phyloP scores from a whole-genome alignment of 2,797 vertebrate species.

The Ibycter americanus region DNA sequence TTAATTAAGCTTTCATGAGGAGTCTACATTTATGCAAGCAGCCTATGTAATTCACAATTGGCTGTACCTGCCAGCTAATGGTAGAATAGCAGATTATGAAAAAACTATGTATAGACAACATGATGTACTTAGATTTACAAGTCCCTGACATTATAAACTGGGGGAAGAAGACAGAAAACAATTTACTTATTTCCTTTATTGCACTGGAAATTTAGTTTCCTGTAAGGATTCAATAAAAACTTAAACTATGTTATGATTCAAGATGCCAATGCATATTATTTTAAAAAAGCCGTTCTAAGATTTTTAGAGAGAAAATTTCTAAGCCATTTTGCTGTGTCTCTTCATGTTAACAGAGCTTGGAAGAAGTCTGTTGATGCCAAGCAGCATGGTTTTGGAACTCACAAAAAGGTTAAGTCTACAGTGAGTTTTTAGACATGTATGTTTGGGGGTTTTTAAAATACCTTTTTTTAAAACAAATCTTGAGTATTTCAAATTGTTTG shows the following conservation, averaged over 20 bases:
- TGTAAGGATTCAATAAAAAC: not conserved
- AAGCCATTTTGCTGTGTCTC: not conserved
- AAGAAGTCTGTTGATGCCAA: not conserved
- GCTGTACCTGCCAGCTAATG: not conserved
- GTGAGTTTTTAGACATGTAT: not conserved
- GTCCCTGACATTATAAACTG: not conserved
- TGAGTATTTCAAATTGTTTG: not conserved
- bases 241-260: not conserved
- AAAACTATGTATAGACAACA: not conserved
- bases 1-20: not conserved
- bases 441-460: not conserved
- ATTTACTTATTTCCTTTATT: not conserved
- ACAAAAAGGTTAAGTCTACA: not conserved
- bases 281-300: not conserved
- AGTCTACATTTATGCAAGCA: not conserved
- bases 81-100: not conserved
- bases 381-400: not conserved
- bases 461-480: not conserved
- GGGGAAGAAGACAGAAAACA: fast-evolving
- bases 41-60: not conserved
- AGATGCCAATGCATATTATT: not conserved
- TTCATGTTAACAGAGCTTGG: not conserved
- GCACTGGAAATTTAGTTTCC: not conserved
- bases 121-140: not conserved
- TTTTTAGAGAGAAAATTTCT: not conserved